Percentiles rank a stretch among this genome's conserved stretches.
These are phyloP conservation scores for Metacarcinus magister DNA, from an alignment of 2,888 invertebrate species.

Conservation along the genomic window DNA sequence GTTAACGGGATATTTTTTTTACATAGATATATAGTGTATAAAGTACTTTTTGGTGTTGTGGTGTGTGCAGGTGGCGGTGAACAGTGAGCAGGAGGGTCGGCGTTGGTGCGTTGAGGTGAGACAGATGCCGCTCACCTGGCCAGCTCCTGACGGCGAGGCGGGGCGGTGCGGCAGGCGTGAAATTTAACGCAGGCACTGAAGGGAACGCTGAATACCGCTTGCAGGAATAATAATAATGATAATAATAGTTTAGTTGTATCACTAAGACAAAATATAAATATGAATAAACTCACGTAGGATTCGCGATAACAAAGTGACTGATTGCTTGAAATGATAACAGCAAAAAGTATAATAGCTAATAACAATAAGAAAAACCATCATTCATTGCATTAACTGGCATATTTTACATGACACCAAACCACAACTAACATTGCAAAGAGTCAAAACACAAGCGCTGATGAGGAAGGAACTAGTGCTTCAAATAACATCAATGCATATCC, in stretches of 20 bases:
- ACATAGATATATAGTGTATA: neutral
- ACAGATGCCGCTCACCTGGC: neutral
- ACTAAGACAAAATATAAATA: neutral
- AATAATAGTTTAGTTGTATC: neutral
- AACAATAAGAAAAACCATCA: neutral
- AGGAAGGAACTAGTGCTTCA: neutral
- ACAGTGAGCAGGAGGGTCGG: neutral
- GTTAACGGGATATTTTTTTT: neutral
- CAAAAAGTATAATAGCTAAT: neutral
- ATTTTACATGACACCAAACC: neutral
- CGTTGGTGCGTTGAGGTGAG: neutral
- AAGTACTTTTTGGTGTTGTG: neutral
- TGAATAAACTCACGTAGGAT: neutral
- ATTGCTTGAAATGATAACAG: slow-evolving; percentile 14
- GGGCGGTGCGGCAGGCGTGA: slow-evolving; percentile 17
- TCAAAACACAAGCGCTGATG: neutral
- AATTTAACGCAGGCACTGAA: neutral
- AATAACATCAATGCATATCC: neutral
- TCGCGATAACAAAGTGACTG: neutral
- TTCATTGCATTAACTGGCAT: neutral
- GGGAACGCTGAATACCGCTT: neutral
- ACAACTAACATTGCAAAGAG: neutral
- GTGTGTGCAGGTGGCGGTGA: neutral
- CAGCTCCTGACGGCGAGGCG: neutral
- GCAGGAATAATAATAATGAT: neutral